Evolutionary conservation across 2,888 invertebrate genomes (phyloP).

Genomic region (Dryobotodes eremita): DNA sequence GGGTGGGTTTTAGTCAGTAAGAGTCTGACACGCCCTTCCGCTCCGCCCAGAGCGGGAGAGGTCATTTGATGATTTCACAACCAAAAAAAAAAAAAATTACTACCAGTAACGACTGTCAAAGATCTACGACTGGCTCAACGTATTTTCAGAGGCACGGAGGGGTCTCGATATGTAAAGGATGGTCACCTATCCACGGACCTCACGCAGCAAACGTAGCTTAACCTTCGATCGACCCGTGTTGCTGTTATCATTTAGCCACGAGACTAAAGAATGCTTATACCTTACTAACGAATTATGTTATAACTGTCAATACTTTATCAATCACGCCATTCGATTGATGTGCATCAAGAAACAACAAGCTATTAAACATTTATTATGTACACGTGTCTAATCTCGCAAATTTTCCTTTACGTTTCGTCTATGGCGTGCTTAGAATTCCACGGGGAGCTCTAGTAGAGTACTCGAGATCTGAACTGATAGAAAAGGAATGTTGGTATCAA

Average conservation of each 20-base stretch:
- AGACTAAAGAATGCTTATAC: background rate
- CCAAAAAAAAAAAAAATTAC: no score
- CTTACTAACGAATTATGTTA: background rate
- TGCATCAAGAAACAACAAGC: constrained; percentile 21
- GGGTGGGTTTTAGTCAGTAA: no score
- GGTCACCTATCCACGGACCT: no score
- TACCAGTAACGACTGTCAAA: no score
- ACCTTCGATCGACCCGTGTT: background rate
- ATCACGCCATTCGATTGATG: constrained; percentile 15
- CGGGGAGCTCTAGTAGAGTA: constrained; percentile 10
- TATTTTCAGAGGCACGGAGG: no score
- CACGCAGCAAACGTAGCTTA: no score
- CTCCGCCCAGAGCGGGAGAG: no score
- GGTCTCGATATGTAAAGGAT: no score
- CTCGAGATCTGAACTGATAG: constrained; percentile 46
- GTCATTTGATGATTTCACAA: no score
- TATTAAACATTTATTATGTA: constrained; percentile 31
- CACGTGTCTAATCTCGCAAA: constrained; percentile 27
- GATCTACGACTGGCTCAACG: no score
- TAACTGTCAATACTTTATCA: background rate
- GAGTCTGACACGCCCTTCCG: no score
- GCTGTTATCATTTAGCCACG: background rate
- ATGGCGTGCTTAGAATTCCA: constrained; percentile 35
- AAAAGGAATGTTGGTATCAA: constrained; percentile 34
- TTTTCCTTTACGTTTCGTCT: constrained; percentile 25